Conservation (phyloP, 2,888 invertebrate species). For the Lycaena phlaeas region DNA sequence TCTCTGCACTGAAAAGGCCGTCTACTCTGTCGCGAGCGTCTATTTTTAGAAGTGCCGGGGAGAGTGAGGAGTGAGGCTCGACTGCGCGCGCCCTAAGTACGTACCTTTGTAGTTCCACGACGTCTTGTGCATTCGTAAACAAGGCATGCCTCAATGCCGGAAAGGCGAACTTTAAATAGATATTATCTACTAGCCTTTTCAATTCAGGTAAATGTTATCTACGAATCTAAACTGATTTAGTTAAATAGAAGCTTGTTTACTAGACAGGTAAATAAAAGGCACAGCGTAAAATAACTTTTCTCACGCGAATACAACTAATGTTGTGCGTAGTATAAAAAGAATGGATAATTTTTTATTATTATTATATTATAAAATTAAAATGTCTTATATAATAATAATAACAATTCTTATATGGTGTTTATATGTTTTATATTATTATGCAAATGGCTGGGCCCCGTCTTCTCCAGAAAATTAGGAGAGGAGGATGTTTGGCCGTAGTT, state of each 20-base stretch:
- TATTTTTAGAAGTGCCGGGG: slow-evolving; percentile 65
- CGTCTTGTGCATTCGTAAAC: slow-evolving; percentile 58
- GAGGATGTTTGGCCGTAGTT: too few relatives aligned
- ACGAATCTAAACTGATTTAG: background rate
- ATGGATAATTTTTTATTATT: too few relatives aligned
- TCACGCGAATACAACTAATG: too few relatives aligned
- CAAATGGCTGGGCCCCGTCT: too few relatives aligned
- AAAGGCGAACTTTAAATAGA: slow-evolving; percentile 9
- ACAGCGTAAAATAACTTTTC: background rate
- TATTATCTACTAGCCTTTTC: slow-evolving; percentile 8
- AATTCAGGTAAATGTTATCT: background rate
- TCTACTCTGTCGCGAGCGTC: slow-evolving; percentile 52
- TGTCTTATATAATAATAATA: too few relatives aligned
- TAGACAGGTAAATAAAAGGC: background rate
- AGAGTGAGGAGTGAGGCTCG: slow-evolving; percentile 49
- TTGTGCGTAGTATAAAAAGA: too few relatives aligned
- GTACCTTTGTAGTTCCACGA: slow-evolving; percentile 30
- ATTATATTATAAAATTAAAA: too few relatives aligned
- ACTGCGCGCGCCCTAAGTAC: slow-evolving; percentile 42
- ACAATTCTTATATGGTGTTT: too few relatives aligned
- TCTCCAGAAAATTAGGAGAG: too few relatives aligned
- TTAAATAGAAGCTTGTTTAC: background rate
- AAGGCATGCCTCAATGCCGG: slow-evolving; percentile 21
- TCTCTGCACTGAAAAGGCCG: slow-evolving; percentile 30
- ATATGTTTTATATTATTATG: too few relatives aligned